phyloP scores from a whole-genome alignment of 2,113 vertebrate genomes.

The Casuarius casuarius region DNA sequence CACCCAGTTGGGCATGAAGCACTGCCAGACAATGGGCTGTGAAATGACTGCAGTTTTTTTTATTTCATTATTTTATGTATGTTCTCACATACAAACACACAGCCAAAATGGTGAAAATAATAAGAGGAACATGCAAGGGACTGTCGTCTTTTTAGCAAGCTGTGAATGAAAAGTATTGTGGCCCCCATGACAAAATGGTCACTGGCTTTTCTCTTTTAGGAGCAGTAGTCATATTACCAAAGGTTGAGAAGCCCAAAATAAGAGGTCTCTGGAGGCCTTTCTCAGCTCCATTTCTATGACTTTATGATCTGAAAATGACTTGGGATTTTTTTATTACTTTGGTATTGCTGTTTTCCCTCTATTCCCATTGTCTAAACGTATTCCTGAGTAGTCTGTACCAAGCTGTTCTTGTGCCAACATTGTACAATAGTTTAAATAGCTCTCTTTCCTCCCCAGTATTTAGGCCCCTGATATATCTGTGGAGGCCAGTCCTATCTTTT shows the following conservation, averaged over 20 bases:
- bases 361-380: constrained; percentile 57
- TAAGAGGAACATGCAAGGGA: neutral
- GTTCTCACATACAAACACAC: neutral
- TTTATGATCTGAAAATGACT: constrained; percentile 46
- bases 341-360: constrained; percentile 13
- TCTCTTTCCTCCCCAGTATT: neutral
- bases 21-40: neutral
- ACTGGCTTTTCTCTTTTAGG: constrained; percentile 17
- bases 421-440: constrained; percentile 54
- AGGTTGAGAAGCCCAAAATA: constrained; percentile 1
- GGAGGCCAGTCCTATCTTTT: constrained; percentile 6
- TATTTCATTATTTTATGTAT: neutral
- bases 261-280: neutral
- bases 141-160: neutral
- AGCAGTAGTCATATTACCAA: neutral
- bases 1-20: neutral
- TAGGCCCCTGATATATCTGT: constrained; percentile 11
- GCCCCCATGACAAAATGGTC: neutral
- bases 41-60: constrained; percentile 3
- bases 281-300: constrained; percentile 14
- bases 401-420: constrained; percentile 54
- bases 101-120: neutral
- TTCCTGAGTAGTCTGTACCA: constrained; percentile 57
- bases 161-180: constrained; percentile 2
- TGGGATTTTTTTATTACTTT: neutral